Conservation (phyloP, 1,140 invertebrate species). For the Nephotettix cincticeps region DNA sequence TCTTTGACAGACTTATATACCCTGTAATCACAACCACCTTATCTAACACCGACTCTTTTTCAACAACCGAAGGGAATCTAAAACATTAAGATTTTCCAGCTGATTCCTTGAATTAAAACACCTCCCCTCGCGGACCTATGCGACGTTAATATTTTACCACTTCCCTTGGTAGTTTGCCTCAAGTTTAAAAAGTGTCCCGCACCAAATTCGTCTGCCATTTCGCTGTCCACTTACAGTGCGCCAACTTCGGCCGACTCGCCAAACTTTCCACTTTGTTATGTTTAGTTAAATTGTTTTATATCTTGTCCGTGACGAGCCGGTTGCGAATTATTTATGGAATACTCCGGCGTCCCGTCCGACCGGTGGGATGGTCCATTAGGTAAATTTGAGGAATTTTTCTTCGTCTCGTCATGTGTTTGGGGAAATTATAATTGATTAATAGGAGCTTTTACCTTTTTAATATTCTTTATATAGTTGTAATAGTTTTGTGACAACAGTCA, state of each 20-base stretch:
- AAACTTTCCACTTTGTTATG: conserved; percentile 20
- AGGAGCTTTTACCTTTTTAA: too few relatives aligned
- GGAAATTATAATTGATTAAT: too few relatives aligned
- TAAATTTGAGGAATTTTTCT: too few relatives aligned
- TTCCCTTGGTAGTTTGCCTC: conserved; percentile 7
- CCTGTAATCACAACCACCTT: too few relatives aligned
- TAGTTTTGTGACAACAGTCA: too few relatives aligned
- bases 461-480: too few relatives aligned
- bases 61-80: too few relatives aligned
- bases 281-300: conserved; percentile 20
- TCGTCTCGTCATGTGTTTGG: too few relatives aligned
- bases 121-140: background rate
- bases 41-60: too few relatives aligned
- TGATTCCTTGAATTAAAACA: conserved; percentile 1
- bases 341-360: too few relatives aligned
- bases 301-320: background rate
- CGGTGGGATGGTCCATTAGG: too few relatives aligned
- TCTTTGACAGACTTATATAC: too few relatives aligned
- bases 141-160: conserved; percentile 8
- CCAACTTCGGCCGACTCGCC: background rate
- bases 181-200: conserved; percentile 1
- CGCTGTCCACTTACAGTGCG: conserved; percentile 7
- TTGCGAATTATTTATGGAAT: background rate
- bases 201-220: conserved; percentile 22
- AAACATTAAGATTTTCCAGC: background rate